These are phyloP conservation scores for Crenuchus spilurus DNA, from an alignment of 2,797 vertebrate genomes.

Conservation along the genomic window DNA sequence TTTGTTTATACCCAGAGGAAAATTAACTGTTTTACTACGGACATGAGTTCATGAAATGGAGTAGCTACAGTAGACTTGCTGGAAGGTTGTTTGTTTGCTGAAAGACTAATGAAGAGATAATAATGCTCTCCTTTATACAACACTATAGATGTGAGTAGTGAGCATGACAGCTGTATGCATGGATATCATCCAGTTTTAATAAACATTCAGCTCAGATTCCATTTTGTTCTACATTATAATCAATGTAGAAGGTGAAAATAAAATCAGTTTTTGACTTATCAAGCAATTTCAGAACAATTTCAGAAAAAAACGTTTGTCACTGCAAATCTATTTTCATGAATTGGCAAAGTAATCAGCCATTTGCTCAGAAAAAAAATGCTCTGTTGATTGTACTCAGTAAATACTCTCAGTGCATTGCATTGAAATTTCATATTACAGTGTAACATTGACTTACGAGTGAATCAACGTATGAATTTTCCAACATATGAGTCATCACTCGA, in stretches of 20 bases:
- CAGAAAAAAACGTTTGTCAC: not conserved
- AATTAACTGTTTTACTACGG: not conserved
- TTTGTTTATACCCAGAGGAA: conserved; percentile 5
- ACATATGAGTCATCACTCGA: too few species aligned
- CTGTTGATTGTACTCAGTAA: not conserved
- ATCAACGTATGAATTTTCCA: too few species aligned
- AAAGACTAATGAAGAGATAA: not conserved
- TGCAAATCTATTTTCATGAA: not conserved
- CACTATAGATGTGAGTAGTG: not conserved
- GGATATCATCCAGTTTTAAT: not conserved
- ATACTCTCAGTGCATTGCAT: not conserved
- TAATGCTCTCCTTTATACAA: not conserved
- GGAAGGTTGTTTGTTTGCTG: not conserved
- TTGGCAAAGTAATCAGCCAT: not conserved
- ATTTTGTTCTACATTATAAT: not conserved
- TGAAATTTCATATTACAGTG: too few species aligned
- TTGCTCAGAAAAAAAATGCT: not conserved
- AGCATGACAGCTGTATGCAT: not conserved
- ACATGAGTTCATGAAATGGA: not conserved
- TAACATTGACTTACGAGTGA: too few species aligned
- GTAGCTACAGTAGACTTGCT: not conserved
- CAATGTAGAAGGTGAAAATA: not conserved
- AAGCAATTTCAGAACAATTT: not conserved
- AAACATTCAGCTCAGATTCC: not conserved
- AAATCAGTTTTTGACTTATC: not conserved